phyloP scores from a whole-genome alignment of 2,797 vertebrate genomes.

The Clarias laeviceps region DNA sequence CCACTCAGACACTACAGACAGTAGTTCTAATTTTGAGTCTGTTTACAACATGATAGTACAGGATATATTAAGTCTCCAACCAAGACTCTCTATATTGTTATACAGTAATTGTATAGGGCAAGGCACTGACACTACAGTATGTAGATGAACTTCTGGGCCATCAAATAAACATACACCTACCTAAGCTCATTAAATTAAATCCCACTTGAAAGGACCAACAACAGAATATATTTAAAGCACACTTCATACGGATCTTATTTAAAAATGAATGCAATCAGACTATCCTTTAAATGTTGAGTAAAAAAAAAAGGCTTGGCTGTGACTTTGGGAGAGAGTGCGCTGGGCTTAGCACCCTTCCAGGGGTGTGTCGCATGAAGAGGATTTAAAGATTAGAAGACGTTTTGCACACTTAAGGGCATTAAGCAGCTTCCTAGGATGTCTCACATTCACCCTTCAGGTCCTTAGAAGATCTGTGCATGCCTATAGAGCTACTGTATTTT shows the following conservation, averaged over 20 bases:
- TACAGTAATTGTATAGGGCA: not conserved
- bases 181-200: not conserved
- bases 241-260: conserved; percentile 3
- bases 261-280: not conserved
- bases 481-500: not conserved
- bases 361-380: conserved; percentile 40
- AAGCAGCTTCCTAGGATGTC: conserved; percentile 42
- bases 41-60: not conserved
- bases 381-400: conserved; percentile 53
- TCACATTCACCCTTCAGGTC: conserved; percentile 38
- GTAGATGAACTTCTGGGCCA: not conserved
- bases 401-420: conserved; percentile 45
- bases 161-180: not conserved
- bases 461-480: conserved; percentile 9
- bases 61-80: not conserved
- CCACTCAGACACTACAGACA: not conserved
- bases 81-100: not conserved
- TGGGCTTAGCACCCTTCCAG: conserved; percentile 46
- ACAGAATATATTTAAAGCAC: not conserved
- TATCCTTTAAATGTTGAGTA: not conserved
- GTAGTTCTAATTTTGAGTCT: not conserved
- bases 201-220: not conserved
- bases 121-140: not conserved
- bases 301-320: not conserved
- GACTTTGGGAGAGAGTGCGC: conserved; percentile 17